A percentile compares a stretch with the other conserved stretches of the same genome.
phyloP scores from a whole-genome alignment of 1,140 invertebrate species.

The Brachionus asplanchnoidis region DNA sequence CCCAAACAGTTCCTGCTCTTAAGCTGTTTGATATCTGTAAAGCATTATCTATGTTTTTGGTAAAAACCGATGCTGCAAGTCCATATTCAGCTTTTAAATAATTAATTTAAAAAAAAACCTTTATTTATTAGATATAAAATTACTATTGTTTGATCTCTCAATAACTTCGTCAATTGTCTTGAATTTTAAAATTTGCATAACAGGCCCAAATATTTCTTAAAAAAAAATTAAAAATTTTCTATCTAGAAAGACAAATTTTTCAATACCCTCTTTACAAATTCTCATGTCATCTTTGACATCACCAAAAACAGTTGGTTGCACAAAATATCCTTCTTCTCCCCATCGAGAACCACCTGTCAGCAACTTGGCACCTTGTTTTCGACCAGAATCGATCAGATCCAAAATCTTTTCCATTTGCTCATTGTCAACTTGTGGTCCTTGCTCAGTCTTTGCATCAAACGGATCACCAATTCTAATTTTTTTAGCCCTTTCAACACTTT shows the following conservation, averaged over 20 bases:
- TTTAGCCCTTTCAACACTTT: slow-evolving; percentile 63
- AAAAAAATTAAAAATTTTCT: neutral
- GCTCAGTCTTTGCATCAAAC: slow-evolving; percentile 63
- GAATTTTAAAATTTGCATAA: slow-evolving; percentile 90
- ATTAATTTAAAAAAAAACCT: neutral
- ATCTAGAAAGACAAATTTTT: neutral
- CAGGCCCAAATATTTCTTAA: slow-evolving; percentile 83
- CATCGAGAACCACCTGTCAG: slow-evolving; percentile 61
- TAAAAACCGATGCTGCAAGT: slow-evolving; percentile 85
- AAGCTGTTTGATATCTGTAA: slow-evolving; percentile 19
- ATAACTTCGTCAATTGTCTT: slow-evolving; percentile 75
- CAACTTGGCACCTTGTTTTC: slow-evolving; percentile 60
- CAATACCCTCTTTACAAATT: slow-evolving; percentile 69
- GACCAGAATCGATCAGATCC: slow-evolving; percentile 59
- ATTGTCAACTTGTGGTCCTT: slow-evolving; percentile 66
- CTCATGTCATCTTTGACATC: slow-evolving; percentile 83
- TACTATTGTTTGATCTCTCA: slow-evolving; percentile 69
- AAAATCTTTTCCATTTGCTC: slow-evolving; percentile 60
- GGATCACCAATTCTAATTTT: slow-evolving; percentile 74
- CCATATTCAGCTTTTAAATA: slow-evolving; percentile 62
- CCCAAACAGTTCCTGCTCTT: slow-evolving; percentile 59
- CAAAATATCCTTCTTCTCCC: slow-evolving; percentile 66
- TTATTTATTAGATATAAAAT: neutral
- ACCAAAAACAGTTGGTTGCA: slow-evolving; percentile 83
- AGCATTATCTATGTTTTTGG: slow-evolving; percentile 75